phyloP scores from a whole-genome alignment of 2,113 vertebrate species.

The Lethenteron camtschaticum region DNA sequence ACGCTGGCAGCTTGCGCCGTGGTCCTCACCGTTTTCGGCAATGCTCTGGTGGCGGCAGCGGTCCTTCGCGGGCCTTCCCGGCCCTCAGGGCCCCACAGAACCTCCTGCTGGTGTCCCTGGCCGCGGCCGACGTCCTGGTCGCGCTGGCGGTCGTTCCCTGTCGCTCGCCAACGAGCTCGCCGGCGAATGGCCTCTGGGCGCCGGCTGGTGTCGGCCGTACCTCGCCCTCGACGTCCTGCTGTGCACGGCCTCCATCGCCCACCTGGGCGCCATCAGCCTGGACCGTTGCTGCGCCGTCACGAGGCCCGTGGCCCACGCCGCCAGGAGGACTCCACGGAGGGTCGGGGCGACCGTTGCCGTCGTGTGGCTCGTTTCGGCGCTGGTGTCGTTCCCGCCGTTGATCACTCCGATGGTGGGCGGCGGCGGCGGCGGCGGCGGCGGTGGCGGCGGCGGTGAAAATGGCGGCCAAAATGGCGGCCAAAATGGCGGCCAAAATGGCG shows the following conservation, averaged over 20 bases:
- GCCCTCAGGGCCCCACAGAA: conserved; percentile 77
- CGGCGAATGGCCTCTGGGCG: conserved; percentile 85
- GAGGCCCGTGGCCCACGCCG: conserved; percentile 75
- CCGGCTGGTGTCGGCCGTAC: conserved; percentile 80
- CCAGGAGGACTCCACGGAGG: conserved; percentile 59
- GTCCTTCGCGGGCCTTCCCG: conserved; percentile 51
- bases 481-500: no score
- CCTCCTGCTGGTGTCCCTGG: conserved; percentile 77
- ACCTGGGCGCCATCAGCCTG: conserved; percentile 82
- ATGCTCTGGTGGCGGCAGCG: conserved; percentile 76
- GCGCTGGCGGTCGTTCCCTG: conserved; percentile 81
- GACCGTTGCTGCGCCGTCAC: conserved; percentile 95
- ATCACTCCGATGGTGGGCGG: conserved; percentile 47
- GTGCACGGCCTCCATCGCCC: conserved; percentile 87
- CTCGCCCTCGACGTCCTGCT: conserved; percentile 76
- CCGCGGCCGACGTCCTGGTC: conserved; percentile 83
- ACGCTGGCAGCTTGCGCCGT: no score
- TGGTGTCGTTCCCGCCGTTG: conserved; percentile 48
- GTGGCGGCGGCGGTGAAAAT: no score
- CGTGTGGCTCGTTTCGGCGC: conserved; percentile 72
- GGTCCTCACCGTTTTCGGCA: conserved; percentile 54
- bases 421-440: conserved; percentile 40
- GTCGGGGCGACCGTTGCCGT: conserved; percentile 66
- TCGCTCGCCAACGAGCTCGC: conserved; percentile 88
- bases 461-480: conserved; percentile 20